Percentiles rank a stretch among this genome's conserved stretches.
phyloP scores from a whole-genome alignment of 2,888 invertebrate species.

The Machimus rusticus region DNA sequence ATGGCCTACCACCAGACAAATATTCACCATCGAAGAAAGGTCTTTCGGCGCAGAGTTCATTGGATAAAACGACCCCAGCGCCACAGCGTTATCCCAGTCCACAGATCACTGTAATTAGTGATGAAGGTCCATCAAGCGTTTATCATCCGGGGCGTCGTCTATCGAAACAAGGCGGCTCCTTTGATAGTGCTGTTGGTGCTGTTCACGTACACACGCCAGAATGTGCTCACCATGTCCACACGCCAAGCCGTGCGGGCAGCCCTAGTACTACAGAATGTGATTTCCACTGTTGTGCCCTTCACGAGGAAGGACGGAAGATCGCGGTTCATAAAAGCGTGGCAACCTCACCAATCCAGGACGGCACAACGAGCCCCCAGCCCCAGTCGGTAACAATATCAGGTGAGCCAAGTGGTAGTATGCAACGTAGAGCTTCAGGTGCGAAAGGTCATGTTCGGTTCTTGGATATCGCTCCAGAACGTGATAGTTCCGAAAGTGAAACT shows the following conservation, averaged over 20 bases:
- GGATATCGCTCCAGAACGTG: conserved; percentile 79
- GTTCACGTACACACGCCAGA: conserved; percentile 85
- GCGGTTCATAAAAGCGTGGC: conserved; percentile 92
- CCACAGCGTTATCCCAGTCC: conserved; percentile 71
- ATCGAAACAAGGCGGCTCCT: conserved; percentile 72
- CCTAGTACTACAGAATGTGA: conserved; percentile 82
- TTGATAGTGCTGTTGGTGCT: conserved; percentile 71
- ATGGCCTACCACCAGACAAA: conserved; percentile 60
- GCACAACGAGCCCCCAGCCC: conserved; percentile 72
- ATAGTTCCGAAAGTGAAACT: conserved; percentile 91
- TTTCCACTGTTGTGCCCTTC: conserved; percentile 94
- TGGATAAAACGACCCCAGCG: conserved; percentile 68
- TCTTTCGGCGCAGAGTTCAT: conserved; percentile 68
- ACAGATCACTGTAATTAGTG: conserved; percentile 93
- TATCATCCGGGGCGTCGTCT: conserved; percentile 62
- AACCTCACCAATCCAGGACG: conserved; percentile 90
- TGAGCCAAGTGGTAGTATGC: conserved; percentile 63
- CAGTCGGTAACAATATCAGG: conserved; percentile 64
- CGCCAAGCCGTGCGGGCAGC: conserved; percentile 73
- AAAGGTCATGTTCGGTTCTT: conserved; percentile 86
- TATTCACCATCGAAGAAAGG: conserved; percentile 64
- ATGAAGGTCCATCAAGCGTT: conserved; percentile 77
- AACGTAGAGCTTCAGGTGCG: conserved; percentile 65
- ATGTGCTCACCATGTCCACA: conserved; percentile 76
- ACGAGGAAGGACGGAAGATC: conserved; percentile 91